A percentile compares a stretch with the other conserved stretches of the same genome.
Evolutionary conservation across 2,797 vertebrate genomes (phyloP).

Genomic region (Tragopan temminckii): DNA sequence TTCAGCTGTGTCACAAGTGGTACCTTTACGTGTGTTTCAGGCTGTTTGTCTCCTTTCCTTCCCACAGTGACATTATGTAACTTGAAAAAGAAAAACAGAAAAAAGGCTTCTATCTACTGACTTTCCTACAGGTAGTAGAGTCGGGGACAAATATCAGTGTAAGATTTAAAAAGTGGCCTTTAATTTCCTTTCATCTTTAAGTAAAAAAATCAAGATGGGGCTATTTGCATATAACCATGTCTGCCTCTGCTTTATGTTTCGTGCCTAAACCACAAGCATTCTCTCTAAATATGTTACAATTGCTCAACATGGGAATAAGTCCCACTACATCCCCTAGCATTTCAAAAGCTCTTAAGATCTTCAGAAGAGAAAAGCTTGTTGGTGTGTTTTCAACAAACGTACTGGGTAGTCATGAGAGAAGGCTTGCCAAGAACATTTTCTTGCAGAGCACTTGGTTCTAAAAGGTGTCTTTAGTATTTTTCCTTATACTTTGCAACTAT

Average conservation of each 20-base stretch:
- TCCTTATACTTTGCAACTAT: neutral
- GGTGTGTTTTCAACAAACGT: neutral
- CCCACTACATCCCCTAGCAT: neutral
- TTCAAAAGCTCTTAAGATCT: neutral
- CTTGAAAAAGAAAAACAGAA: neutral
- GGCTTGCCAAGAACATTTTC: rapidly evolving
- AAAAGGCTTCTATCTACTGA: neutral
- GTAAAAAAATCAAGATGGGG: neutral
- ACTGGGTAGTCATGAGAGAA: neutral
- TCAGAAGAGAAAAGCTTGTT: neutral
- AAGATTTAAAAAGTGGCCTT: neutral
- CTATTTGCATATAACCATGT: neutral
- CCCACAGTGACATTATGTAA: neutral
- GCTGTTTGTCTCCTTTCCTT: neutral
- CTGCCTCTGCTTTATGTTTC: neutral
- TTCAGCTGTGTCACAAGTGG: neutral
- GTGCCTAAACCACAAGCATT: neutral
- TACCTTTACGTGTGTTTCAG: neutral
- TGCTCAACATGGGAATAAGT: neutral
- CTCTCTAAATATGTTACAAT: neutral
- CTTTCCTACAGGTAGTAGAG: neutral
- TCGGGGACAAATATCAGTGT: neutral
- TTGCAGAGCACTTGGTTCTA: neutral
- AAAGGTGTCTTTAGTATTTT: neutral
- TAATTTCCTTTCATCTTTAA: neutral